Percentiles rank a stretch among this genome's conserved stretches.
Conservation (phyloP, 2,113 vertebrate species). For the Microcebus murinus region DNA sequence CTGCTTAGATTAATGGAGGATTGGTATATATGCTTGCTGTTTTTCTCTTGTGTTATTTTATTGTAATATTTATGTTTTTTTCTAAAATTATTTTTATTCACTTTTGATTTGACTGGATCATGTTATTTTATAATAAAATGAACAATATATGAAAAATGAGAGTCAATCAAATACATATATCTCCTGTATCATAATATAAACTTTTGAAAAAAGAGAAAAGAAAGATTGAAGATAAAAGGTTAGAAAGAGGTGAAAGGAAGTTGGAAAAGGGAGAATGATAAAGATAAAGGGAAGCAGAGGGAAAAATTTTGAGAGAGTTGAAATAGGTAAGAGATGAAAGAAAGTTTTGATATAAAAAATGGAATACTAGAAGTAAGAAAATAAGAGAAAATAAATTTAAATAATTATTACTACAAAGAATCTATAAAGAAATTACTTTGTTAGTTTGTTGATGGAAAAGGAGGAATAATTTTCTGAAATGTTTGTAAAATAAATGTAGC, state of each 20-base stretch:
- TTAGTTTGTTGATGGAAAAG: conserved; percentile 13
- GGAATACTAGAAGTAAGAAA: background rate
- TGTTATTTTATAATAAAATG: conserved; percentile 52
- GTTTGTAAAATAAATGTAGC: conserved; percentile 31
- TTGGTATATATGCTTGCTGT: background rate
- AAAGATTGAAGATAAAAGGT: conserved; percentile 40
- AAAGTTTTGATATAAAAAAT: background rate
- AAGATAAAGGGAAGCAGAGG: background rate
- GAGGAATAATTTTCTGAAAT: background rate
- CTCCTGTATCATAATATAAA: background rate
- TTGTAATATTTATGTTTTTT: conserved; percentile 8
- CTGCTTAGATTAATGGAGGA: background rate
- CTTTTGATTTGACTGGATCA: conserved; percentile 20
- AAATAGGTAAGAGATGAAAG: conserved; percentile 12
- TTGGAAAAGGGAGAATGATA: background rate
- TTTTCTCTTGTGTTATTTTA: conserved; percentile 18
- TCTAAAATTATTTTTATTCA: conserved; percentile 37
- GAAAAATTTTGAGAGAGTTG: background rate
- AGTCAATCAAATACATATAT: conserved; percentile 38
- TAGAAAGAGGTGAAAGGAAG: conserved; percentile 58
- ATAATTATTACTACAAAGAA: background rate
- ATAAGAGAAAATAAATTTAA: conserved; percentile 16
- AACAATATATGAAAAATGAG: conserved; percentile 28
- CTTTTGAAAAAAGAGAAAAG: conserved; percentile 22
- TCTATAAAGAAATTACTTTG: background rate